phyloP scores from a whole-genome alignment of 2,797 vertebrate species.

The Anabas testudineus region DNA sequence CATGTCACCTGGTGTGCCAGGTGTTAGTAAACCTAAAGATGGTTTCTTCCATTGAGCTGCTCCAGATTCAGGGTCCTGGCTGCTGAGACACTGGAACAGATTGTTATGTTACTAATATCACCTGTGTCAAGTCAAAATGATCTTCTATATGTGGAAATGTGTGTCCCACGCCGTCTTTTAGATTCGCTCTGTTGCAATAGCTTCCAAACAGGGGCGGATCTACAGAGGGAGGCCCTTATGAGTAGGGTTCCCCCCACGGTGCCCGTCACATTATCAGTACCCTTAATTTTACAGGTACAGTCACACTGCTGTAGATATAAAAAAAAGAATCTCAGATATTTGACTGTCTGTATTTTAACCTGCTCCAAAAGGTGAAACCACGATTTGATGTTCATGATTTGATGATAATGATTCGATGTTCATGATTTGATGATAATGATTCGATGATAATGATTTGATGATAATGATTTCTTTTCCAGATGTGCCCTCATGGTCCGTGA shows the following conservation, averaged over 20 bases:
- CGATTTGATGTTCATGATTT: too few relatives aligned
- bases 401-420: not conserved
- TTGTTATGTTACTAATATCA: not conserved
- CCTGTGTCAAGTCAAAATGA: not conserved
- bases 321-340: constrained; percentile 1
- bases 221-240: too few relatives aligned
- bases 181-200: not conserved
- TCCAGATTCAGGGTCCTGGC: not conserved
- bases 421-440: not conserved
- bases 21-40: not conserved
- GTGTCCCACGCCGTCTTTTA: not conserved
- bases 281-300: too few relatives aligned
- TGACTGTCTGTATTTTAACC: constrained; percentile 1
- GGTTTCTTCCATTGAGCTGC: not conserved
- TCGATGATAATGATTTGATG: not conserved
- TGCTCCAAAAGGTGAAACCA: not conserved
- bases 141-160: constrained; percentile 8
- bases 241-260: too few relatives aligned
- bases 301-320: not conserved
- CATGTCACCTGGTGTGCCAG: not conserved
- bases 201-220: not conserved
- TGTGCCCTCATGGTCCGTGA: not conserved
- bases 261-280: too few relatives aligned
- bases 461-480: constrained; percentile 3
- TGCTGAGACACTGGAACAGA: not conserved